Conservation (phyloP, 2,797 vertebrate species). For the Cossypha niveicapilla region DNA sequence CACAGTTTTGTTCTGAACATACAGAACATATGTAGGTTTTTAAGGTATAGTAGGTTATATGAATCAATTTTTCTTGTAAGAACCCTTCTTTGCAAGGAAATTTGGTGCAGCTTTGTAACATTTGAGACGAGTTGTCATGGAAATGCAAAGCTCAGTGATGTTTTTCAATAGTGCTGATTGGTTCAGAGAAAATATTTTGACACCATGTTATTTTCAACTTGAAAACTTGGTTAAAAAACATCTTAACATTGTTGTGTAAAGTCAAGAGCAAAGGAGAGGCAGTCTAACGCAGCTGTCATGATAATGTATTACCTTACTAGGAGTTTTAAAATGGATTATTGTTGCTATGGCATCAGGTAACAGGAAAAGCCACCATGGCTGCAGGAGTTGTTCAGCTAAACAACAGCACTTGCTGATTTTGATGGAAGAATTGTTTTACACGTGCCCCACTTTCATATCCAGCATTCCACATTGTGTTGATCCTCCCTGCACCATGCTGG, state of each 20-base stretch:
- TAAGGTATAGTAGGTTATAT: background rate
- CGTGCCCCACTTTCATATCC: background rate
- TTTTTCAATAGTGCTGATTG: slow-evolving; percentile 71
- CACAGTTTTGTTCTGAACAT: rapidly evolving
- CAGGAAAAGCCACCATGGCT: slow-evolving; percentile 35
- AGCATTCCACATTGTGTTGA: background rate
- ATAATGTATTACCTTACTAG: slow-evolving; percentile 54
- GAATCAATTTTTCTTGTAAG: background rate
- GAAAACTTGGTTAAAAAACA: slow-evolving; percentile 69
- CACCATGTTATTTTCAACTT: slow-evolving; percentile 65
- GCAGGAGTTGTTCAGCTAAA: background rate
- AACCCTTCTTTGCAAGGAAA: slow-evolving; percentile 34
- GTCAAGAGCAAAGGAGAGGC: slow-evolving; percentile 56
- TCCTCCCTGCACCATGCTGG: rapidly evolving
- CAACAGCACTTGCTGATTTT: background rate
- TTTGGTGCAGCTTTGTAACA: slow-evolving; percentile 53
- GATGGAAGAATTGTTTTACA: background rate
- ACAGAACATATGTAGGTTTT: background rate
- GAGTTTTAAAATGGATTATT: slow-evolving; percentile 54
- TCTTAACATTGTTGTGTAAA: slow-evolving; percentile 63
- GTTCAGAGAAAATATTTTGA: slow-evolving; percentile 72
- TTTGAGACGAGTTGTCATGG: slow-evolving; percentile 64
- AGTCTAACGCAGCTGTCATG: slow-evolving; percentile 46
- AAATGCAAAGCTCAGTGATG: slow-evolving; percentile 65
- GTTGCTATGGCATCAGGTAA: slow-evolving; percentile 60